A percentile compares a stretch with the other conserved stretches of the same genome.
Conservation (phyloP, 2,888 invertebrate species). For the Tortricodes alternella region DNA sequence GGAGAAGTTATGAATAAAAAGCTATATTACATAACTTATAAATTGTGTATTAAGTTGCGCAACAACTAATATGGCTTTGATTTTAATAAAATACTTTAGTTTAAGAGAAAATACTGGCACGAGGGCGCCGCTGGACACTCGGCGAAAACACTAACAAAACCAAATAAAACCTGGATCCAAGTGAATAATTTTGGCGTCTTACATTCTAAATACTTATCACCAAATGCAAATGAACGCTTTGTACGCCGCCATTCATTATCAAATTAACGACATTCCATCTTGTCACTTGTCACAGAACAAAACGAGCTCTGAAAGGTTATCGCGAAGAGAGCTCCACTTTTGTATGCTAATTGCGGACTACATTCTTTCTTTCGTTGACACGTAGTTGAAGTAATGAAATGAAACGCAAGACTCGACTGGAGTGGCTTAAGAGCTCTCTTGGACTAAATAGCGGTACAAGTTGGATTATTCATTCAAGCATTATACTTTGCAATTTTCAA, state of each 20-base stretch:
- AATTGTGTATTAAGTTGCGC: no score
- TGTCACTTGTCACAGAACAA: constrained; percentile 40
- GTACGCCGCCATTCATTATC: constrained; percentile 19
- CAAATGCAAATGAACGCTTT: constrained; percentile 19
- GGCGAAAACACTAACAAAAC: no score
- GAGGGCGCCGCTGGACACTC: no score
- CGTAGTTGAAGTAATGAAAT: constrained; percentile 33
- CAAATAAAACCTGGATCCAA: neutral
- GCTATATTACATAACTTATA: no score
- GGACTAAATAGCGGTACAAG: no score
- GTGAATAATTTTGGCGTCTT: neutral
- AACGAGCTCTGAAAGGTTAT: constrained; percentile 39
- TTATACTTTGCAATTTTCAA: no score
- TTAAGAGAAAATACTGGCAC: no score
- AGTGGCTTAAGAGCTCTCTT: no score
- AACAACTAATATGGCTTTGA: no score
- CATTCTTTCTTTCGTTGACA: constrained; percentile 35
- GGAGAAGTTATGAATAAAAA: no score
- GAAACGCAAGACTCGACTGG: neutral
- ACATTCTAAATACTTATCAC: constrained; percentile 18
- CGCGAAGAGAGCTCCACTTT: constrained; percentile 50
- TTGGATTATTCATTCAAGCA: no score
- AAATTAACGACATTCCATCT: constrained; percentile 22
- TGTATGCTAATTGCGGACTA: constrained; percentile 61
- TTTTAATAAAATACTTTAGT: no score